Conservation (phyloP, 37 sponge, comb jelly and placozoan species). For the Crambe crambe region DNA sequence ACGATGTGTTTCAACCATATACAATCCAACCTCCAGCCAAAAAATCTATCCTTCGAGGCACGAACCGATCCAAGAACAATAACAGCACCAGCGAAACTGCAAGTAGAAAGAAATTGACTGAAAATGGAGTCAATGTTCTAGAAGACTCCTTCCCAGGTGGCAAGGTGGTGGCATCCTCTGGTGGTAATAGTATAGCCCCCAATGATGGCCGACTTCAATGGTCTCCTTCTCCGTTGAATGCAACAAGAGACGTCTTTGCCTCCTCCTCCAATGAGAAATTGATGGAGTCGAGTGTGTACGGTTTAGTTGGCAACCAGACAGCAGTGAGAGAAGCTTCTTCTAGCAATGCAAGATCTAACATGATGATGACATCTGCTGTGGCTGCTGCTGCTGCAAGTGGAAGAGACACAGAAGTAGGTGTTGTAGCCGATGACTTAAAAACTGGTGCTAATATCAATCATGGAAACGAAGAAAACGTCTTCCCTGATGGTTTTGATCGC, state of each 20-base stretch:
- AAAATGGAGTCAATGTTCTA: neutral
- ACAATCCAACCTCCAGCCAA: too few species aligned
- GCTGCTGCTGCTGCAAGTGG: neutral
- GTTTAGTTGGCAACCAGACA: neutral
- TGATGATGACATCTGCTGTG: neutral
- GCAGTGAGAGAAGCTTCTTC: neutral
- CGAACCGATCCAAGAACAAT: neutral
- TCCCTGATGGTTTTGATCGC: neutral
- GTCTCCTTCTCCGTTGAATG: neutral
- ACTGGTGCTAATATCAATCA: neutral
- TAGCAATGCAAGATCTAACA: neutral
- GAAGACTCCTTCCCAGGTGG: neutral
- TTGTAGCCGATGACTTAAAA: too few species aligned
- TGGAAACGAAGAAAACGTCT: neutral
- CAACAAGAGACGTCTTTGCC: neutral
- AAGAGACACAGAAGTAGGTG: too few species aligned
- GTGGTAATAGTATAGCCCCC: neutral
- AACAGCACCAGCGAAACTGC: neutral
- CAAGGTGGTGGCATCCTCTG: neutral
- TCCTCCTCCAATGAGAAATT: neutral
- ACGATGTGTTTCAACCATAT: neutral
- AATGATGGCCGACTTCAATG: too few species aligned
- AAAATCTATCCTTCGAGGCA: too few species aligned
- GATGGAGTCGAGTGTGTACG: neutral
- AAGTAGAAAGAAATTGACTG: neutral